Conservation (phyloP, 2,113 vertebrate genomes). For the Furnarius figulus region DNA sequence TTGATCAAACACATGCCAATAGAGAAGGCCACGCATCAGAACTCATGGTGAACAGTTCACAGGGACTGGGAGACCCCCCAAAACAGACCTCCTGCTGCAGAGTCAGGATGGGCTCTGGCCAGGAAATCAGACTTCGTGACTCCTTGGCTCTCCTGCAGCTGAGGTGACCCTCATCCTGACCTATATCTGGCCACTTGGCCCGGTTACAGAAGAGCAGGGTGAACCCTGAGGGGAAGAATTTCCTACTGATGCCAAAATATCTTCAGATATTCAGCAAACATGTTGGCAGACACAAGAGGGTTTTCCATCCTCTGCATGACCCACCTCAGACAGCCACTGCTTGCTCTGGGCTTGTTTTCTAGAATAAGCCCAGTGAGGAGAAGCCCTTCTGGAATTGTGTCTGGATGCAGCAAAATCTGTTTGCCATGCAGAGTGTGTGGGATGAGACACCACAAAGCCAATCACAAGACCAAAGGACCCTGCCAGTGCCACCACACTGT, state of each 20-base stretch:
- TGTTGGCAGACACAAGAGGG: neutral
- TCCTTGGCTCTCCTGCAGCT: neutral
- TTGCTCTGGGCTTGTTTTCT: neutral
- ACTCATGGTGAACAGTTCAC: neutral
- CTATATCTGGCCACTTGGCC: neutral
- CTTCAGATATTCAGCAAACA: neutral
- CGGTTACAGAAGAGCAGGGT: neutral
- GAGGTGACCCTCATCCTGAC: neutral
- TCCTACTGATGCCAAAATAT: neutral
- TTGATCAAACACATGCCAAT: neutral
- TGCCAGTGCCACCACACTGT: no score
- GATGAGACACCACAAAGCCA: no score
- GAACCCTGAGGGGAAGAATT: neutral
- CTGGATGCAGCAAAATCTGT: no score
- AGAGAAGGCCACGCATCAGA: neutral
- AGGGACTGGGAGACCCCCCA: neutral
- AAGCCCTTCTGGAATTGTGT: neutral
- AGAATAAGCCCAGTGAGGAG: neutral
- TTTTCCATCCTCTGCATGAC: neutral
- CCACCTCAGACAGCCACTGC: neutral
- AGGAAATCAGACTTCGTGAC: neutral
- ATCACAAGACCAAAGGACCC: no score
- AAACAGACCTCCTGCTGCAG: neutral
- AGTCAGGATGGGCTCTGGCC: neutral
- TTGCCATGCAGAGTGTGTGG: no score